Conservation (phyloP, 2,888 invertebrate genomes). For the Doris montereyensis region DNA sequence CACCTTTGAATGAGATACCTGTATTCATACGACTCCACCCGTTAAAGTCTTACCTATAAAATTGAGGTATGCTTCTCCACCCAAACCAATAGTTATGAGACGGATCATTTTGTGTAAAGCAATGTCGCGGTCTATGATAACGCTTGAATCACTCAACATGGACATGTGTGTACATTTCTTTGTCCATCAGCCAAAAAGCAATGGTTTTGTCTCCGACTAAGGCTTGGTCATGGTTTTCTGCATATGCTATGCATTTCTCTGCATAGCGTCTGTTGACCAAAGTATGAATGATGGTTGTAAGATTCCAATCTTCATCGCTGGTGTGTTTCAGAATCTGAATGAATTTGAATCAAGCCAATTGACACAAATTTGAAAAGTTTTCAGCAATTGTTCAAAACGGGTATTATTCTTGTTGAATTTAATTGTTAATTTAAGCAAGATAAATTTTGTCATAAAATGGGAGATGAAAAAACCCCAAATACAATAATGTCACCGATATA, state of each 20-base stretch:
- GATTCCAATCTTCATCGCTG: slow-evolving; percentile 94
- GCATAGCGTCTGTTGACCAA: slow-evolving; percentile 94
- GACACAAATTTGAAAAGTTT: too few species aligned
- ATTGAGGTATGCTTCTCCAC: slow-evolving; percentile 98
- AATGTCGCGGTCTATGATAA: slow-evolving; percentile 90
- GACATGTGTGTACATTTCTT: slow-evolving; percentile 99
- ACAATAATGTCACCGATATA: too few species aligned
- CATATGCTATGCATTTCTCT: slow-evolving; percentile 97
- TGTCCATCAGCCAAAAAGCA: slow-evolving; percentile 99
- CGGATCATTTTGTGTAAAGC: slow-evolving; percentile 98
- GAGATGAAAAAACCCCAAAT: too few species aligned
- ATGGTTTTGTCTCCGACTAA: slow-evolving; percentile 91
- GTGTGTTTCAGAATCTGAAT: slow-evolving; percentile 73
- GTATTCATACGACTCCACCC: too few species aligned
- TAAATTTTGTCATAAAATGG: too few species aligned
- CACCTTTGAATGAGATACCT: too few species aligned
- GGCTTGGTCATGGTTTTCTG: slow-evolving; percentile 97
- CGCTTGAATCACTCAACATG: slow-evolving; percentile 72
- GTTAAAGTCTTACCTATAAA: slow-evolving; percentile 89
- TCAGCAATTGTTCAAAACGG: too few species aligned
- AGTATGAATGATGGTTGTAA: slow-evolving; percentile 91
- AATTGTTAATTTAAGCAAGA: too few species aligned
- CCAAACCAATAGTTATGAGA: slow-evolving; percentile 91
- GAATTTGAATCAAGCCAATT: too few species aligned
- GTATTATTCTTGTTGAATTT: too few species aligned